Evolutionary conservation across 2,888 invertebrate species (phyloP).

Genomic region (Pherbina coryleti): DNA sequence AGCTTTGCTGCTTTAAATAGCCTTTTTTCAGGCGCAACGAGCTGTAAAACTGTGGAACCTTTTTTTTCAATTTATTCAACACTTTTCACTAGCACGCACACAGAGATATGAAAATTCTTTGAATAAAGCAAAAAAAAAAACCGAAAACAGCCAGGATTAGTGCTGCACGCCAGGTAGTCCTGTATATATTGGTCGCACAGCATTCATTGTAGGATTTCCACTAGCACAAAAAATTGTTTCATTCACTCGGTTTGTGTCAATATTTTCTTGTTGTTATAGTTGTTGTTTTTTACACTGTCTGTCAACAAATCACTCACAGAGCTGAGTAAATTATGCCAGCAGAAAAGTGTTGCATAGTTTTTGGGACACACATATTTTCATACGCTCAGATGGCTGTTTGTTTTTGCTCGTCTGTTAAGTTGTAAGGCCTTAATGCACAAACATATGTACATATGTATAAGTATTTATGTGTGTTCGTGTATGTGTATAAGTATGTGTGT

Average conservation of each 20-base stretch:
- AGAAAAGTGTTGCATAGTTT: slow-evolving; percentile 52
- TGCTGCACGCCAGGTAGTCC: not conserved
- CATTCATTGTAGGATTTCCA: too few relatives aligned
- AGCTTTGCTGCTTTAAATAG: slow-evolving; percentile 33
- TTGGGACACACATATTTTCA: slow-evolving; percentile 48
- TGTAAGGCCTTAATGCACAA: not conserved
- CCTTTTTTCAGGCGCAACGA: slow-evolving; percentile 28
- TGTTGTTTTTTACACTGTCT: slow-evolving; percentile 57
- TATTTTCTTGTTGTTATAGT: slow-evolving; percentile 52
- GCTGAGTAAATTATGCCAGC: not conserved
- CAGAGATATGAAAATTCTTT: not conserved
- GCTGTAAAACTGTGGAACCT: slow-evolving; percentile 54
- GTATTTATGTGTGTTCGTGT: too few relatives aligned
- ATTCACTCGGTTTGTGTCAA: not conserved
- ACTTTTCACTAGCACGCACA: not conserved
- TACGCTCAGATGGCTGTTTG: slow-evolving; percentile 34
- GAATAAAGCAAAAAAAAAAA: too few relatives aligned
- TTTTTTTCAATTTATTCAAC: slow-evolving; percentile 55
- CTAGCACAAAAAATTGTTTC: not conserved
- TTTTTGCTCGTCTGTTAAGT: not conserved
- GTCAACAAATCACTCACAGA: slow-evolving; percentile 53
- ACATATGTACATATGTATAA: not conserved
- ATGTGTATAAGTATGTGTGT: too few relatives aligned
- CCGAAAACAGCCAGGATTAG: not conserved
- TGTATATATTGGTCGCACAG: too few relatives aligned